Conservation (phyloP, 2,888 invertebrate species). For the Junonia oenone region DNA sequence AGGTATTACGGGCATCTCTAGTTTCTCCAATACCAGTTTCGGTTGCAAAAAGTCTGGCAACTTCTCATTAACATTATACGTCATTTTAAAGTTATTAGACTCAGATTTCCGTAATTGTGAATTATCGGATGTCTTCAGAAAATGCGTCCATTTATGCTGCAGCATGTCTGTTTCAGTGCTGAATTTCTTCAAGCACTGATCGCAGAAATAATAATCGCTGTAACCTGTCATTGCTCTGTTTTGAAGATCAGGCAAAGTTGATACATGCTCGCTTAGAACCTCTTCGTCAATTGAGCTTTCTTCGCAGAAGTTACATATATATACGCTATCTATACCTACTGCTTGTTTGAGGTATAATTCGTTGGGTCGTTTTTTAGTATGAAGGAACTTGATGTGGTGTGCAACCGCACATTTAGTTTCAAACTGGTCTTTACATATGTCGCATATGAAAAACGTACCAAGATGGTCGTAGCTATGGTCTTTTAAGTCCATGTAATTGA, state of each 20-base stretch:
- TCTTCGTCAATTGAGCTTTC: constrained; percentile 48
- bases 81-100: constrained; percentile 23
- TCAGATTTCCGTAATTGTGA: not conserved
- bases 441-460: constrained; percentile 46
- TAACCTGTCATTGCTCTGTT: constrained; percentile 55
- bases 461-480: constrained; percentile 60
- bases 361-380: constrained; percentile 44
- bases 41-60: constrained; percentile 51
- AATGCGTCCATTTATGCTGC: constrained; percentile 66
- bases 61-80: constrained; percentile 42
- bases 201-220: constrained; percentile 59
- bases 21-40: constrained; percentile 42
- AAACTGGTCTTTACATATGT: constrained; percentile 62
- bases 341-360: constrained; percentile 41
- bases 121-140: constrained; percentile 44
- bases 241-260: constrained; percentile 48
- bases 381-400: constrained; percentile 56
- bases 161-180: constrained; percentile 55
- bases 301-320: constrained; percentile 61
- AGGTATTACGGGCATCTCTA: constrained; percentile 28
- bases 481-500: constrained; percentile 57
- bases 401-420: constrained; percentile 48
- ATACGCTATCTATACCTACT: constrained; percentile 35
- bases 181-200: constrained; percentile 58
- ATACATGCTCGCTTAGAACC: constrained; percentile 47